Evolutionary conservation across 2,113 vertebrate species (phyloP).

Genomic region (Antechinus stuartii): DNA sequence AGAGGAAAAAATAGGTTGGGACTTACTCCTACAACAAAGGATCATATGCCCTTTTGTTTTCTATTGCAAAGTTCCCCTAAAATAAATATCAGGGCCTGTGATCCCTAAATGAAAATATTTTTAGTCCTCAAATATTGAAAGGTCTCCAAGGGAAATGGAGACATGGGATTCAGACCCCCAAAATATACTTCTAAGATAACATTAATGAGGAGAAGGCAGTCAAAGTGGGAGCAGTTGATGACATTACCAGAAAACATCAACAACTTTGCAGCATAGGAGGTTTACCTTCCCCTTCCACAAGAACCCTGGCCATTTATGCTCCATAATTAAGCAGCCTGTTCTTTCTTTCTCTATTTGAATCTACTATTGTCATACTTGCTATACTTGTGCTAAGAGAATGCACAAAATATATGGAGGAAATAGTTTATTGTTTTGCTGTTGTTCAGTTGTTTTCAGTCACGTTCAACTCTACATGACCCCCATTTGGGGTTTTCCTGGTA

Average conservation of each 20-base stretch:
- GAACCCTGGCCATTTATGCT: background rate
- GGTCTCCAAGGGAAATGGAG: background rate
- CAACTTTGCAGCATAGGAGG: background rate
- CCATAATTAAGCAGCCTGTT: background rate
- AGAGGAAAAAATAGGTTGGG: background rate
- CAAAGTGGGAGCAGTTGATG: background rate
- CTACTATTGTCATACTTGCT: background rate
- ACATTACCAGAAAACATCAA: background rate
- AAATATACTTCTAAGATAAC: background rate
- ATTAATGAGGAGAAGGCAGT: background rate
- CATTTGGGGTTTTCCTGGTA: no score
- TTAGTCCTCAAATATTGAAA: background rate
- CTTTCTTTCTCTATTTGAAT: background rate
- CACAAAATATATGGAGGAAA: background rate
- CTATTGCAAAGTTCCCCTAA: background rate
- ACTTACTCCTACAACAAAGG: background rate
- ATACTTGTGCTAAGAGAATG: background rate
- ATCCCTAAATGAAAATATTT: background rate
- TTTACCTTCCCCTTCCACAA: background rate
- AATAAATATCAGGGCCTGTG: background rate
- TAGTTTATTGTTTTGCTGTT: background rate
- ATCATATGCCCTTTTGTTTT: background rate
- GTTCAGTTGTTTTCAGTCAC: background rate
- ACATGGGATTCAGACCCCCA: background rate
- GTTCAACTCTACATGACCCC: background rate